A percentile compares a stretch with the other conserved stretches of the same genome.
These are phyloP conservation scores for Sylvia atricapilla DNA, from an alignment of 2,113 vertebrate genomes.

Conservation along the genomic window DNA sequence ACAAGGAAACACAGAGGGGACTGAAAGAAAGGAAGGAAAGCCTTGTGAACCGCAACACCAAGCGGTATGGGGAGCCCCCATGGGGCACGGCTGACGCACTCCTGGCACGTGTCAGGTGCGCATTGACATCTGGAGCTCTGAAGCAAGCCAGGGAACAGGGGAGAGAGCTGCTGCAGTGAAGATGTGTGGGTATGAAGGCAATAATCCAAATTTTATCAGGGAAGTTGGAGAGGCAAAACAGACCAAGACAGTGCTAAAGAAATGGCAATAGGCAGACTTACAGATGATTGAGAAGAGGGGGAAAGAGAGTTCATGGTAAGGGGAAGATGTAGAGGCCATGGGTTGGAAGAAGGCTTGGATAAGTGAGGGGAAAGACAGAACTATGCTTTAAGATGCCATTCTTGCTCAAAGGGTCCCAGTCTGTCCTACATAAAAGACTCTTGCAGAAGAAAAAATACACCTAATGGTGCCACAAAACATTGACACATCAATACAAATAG, in stretches of 20 bases:
- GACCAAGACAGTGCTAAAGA: not conserved
- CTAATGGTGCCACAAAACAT: slow-evolving; percentile 14
- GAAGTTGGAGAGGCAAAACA: not conserved
- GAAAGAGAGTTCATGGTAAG: slow-evolving; percentile 7
- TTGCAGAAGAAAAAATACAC: not conserved
- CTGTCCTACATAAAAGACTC: not conserved
- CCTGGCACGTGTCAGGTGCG: not conserved
- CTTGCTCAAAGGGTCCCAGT: not conserved
- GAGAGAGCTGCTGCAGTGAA: not conserved
- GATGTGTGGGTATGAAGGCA: not conserved
- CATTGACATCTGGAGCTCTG: rapidly evolving
- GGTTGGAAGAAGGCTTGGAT: not conserved
- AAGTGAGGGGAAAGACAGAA: not conserved
- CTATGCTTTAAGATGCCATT: not conserved
- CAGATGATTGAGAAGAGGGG: not conserved
- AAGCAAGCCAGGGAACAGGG: not conserved
- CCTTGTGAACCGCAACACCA: rapidly evolving
- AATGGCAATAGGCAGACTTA: not conserved
- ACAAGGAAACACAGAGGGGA: rapidly evolving
- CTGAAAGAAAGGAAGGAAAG: not conserved
- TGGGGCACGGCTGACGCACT: rapidly evolving
- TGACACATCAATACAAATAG: slow-evolving; percentile 1
- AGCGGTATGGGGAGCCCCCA: rapidly evolving
- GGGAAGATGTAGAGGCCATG: not conserved
- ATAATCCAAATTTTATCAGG: not conserved